These are phyloP conservation scores for Mixornis gularis DNA, from an alignment of 2,113 vertebrate species.

Conservation along the genomic window DNA sequence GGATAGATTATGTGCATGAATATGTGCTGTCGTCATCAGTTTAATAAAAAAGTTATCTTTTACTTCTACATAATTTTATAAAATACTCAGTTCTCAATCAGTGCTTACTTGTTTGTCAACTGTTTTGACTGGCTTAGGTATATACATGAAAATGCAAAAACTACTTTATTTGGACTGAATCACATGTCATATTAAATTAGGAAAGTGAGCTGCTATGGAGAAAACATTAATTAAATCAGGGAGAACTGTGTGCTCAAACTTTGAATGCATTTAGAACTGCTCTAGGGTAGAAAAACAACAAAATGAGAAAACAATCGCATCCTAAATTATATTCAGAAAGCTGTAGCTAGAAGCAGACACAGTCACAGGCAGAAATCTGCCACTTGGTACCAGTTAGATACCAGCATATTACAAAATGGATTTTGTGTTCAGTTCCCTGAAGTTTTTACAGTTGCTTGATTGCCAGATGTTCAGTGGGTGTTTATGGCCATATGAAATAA, in stretches of 20 bases:
- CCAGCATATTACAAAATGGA: neutral
- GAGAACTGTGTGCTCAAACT: neutral
- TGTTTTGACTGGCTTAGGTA: neutral
- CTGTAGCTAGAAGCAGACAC: neutral
- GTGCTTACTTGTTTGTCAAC: neutral
- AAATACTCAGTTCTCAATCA: neutral
- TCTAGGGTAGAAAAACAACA: neutral
- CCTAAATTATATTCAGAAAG: neutral
- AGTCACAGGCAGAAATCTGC: neutral
- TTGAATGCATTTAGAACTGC: neutral
- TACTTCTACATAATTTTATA: neutral
- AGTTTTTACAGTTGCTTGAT: neutral
- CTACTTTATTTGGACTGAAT: slow-evolving; percentile 1
- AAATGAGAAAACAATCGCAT: neutral
- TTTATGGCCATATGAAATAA: neutral
- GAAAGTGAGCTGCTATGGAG: neutral
- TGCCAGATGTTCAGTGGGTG: neutral
- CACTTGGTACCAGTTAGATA: neutral
- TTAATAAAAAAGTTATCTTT: neutral
- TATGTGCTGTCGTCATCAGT: neutral
- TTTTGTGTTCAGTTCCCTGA: neutral
- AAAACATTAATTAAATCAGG: slow-evolving; percentile 25
- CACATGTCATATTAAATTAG: slow-evolving; percentile 16
- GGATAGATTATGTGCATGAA: neutral
- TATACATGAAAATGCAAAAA: neutral